These are phyloP conservation scores for Tetragnatha versicolor DNA, from an alignment of 1,140 invertebrate genomes.

Conservation along the genomic window DNA sequence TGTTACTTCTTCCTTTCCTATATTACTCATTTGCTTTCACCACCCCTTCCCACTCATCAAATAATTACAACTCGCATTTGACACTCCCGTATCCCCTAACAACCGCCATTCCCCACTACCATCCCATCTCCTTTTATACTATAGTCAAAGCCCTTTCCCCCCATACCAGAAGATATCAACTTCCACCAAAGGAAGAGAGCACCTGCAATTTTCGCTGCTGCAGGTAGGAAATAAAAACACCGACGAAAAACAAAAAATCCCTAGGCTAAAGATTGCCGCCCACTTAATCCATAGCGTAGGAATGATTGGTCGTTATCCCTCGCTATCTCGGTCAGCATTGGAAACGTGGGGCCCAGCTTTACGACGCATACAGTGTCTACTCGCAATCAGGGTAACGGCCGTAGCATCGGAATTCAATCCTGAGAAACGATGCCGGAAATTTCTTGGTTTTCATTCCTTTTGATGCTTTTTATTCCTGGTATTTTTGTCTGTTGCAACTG, in stretches of 20 bases:
- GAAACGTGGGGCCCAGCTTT: slow-evolving; percentile 9
- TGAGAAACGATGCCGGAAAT: neutral
- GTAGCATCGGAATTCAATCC: slow-evolving; percentile 29
- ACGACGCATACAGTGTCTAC: neutral
- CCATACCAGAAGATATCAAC: no score
- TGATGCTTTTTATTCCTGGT: neutral
- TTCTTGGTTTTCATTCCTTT: neutral
- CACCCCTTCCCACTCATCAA: no score
- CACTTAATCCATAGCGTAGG: slow-evolving; percentile 12
- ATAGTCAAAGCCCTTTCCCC: no score
- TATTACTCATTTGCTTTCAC: no score
- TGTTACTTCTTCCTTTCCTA: no score
- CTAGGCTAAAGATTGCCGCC: neutral
- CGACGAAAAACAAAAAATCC: neutral
- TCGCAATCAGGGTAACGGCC: slow-evolving; percentile 22
- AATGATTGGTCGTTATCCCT: slow-evolving; percentile 13
- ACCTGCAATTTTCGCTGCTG: no score
- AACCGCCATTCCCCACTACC: no score
- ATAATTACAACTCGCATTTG: no score
- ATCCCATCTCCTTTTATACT: no score
- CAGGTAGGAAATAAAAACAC: neutral
- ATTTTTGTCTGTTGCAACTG: neutral
- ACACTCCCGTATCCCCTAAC: no score
- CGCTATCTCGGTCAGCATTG: slow-evolving; percentile 10
- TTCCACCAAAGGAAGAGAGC: no score